These are phyloP conservation scores for Falco punctatus DNA, from an alignment of 2,113 vertebrate genomes.

Conservation along the genomic window DNA sequence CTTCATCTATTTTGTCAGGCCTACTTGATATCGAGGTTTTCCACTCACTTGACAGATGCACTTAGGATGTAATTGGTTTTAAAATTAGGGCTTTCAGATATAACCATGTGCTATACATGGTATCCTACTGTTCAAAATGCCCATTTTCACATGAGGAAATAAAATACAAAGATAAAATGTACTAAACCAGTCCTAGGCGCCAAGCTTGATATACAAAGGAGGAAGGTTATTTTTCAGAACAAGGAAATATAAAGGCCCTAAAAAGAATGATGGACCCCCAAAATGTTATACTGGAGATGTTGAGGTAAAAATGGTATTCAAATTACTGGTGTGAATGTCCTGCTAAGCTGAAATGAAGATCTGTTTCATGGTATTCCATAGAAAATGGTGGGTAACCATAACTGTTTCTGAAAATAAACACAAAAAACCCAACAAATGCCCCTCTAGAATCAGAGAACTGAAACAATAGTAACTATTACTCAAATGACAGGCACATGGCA, in stretches of 20 bases:
- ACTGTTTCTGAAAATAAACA: not conserved
- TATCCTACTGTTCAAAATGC: not conserved
- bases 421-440: not conserved
- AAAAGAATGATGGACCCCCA: not conserved
- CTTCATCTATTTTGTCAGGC: not conserved
- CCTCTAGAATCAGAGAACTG: not conserved
- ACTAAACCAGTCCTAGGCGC: not conserved
- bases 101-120: not conserved
- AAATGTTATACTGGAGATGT: not conserved
- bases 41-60: not conserved
- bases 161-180: not conserved
- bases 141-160: not conserved
- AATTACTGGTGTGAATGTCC: not conserved
- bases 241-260: not conserved
- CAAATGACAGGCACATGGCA: not conserved
- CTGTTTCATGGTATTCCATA: not conserved
- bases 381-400: not conserved
- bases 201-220: not conserved
- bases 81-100: conserved; percentile 12
- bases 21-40: not conserved
- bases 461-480: not conserved
- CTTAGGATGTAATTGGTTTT: not conserved
- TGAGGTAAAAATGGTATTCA: not conserved
- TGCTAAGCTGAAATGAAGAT: not conserved
- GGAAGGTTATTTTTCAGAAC: not conserved